Base-by-base conservation (phyloP, 2,888 invertebrate genomes). In the Drosophila limbata region DNA sequence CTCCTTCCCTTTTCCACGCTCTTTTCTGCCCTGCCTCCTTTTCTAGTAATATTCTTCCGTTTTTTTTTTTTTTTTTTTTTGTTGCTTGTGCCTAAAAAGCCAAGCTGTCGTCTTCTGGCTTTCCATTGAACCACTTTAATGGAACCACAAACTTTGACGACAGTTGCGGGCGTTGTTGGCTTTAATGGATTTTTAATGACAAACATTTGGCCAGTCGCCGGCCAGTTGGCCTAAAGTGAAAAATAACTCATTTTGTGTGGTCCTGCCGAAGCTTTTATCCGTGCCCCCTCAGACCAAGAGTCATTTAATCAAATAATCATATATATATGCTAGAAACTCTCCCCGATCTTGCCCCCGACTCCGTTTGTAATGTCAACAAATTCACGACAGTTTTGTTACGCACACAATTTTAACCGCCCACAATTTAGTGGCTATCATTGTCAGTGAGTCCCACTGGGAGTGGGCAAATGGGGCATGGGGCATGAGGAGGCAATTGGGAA, bases 171-270 rank as follows among this genome's bases (percentile, higher is more conserved):
- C 69, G 79, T 60, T 37, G 52, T 44, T 39, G 40, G 45, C 35
- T 77, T 74, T 86, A 86, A 86, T 86, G 85, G 76, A 52, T 77
- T 89, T 86, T 86, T 86, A 86, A 86, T 86, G 89, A 89, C 87
- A 79, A 69, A 6, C 68, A 69, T 71, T 73, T 77, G 79, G 65
- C 50, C 55, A 61, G 40, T 25, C 21, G 31, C 19, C 3, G 19
- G 55, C 45, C 63, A 62, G 67, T 72, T 77, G 73, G 48, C 59
- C 39, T 21, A 53, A 78, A 78, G 67, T 73, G 72, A 78, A 80
- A 81, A 83, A 86, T 83, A 86, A 88, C 81, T 86, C 69, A 84
- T 83, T 84, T 77, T 69, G 59, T 68, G 62, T 69, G 33, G 64
- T 55, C 74, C 25, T 35, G 35, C 19, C 3, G 19, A 33, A 50